Base-by-base conservation (phyloP, 2,797 vertebrate genomes). In the Antrozous pallidus region DNA sequence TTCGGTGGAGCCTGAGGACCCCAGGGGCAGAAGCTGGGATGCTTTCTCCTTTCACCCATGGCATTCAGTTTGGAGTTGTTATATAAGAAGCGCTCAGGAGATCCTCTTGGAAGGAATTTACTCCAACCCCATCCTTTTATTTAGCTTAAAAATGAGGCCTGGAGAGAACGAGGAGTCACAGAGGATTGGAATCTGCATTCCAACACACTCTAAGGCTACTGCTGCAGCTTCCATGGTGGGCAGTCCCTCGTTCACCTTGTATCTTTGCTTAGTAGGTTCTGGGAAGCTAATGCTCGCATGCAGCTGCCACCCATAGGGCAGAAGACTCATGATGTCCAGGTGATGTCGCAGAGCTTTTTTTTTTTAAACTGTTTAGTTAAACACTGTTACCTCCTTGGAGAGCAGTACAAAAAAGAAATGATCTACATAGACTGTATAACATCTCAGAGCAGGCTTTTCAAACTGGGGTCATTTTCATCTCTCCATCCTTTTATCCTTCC, bases 71-170 rank as follows among this genome's bases (percentile, higher is more conserved):
- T 0, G 58, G 54, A 88, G 70, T 42, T 61, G 31, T 78, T 65
- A 65, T 14, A 20, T 18, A 89, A 67, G 51, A 84, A 54, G 40
- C 0, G 1, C 38, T 78, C 75, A 24, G 54, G 22, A 58, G 74
- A 89, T 20, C 24, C 67, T 86, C 86, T 63, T 70, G 17, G 38
- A 74, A 69, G 71, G 28, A 74, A 85, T 20, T 49, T 81, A 91
- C 71, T 45, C 45, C 33, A 49, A 42, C 18, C 69, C 10, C 26
- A 26, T 49, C 33, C 67, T 90, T 88, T 79, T 56, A 91, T 45
- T 95, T 84, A 85, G 51, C 93, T 93, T 90, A 73, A 45, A 93
- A 80, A 47, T 24, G 33, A 95, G 80, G 49, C 20, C 63, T 69
- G 82, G 73, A 40, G 26, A 95, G 33, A 33, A 82, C 12, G 81